Conservation (phyloP, 2,113 vertebrate genomes). For the Semnopithecus entellus region DNA sequence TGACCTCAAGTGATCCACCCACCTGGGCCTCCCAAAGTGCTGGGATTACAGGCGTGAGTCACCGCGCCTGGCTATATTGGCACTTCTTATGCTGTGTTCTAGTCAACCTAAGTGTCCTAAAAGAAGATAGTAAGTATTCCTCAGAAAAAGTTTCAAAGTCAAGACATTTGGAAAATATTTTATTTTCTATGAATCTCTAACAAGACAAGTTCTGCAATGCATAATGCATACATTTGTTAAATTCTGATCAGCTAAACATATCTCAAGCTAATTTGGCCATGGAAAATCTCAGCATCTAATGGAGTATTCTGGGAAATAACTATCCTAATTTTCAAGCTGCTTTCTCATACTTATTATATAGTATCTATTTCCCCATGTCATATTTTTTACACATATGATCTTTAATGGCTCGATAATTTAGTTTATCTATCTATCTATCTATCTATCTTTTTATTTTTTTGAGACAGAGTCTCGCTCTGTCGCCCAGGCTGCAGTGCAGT, state of each 20-base stretch:
- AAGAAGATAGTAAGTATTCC: background rate
- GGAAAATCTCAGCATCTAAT: background rate
- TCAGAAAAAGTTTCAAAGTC: background rate
- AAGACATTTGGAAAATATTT: background rate
- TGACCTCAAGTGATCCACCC: too few species aligned
- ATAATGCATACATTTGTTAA: background rate
- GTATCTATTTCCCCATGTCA: background rate
- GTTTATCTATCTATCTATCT: background rate
- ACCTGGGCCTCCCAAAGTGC: too few species aligned
- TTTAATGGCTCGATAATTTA: slow-evolving; percentile 20
- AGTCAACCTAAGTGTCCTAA: background rate
- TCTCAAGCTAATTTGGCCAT: background rate
- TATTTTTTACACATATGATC: background rate
- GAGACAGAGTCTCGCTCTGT: too few species aligned
- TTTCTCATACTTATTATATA: background rate
- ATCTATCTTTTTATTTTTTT: too few species aligned
- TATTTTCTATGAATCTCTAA: background rate
- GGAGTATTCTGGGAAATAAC: background rate
- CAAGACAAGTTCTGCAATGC: background rate
- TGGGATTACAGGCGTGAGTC: too few species aligned
- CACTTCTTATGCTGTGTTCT: background rate
- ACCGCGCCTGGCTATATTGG: background rate
- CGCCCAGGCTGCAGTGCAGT: too few species aligned
- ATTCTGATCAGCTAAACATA: slow-evolving; percentile 15
- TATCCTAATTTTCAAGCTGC: background rate